Base-by-base conservation (phyloP, 2,113 vertebrate species). In the Myotis brandtii region DNA sequence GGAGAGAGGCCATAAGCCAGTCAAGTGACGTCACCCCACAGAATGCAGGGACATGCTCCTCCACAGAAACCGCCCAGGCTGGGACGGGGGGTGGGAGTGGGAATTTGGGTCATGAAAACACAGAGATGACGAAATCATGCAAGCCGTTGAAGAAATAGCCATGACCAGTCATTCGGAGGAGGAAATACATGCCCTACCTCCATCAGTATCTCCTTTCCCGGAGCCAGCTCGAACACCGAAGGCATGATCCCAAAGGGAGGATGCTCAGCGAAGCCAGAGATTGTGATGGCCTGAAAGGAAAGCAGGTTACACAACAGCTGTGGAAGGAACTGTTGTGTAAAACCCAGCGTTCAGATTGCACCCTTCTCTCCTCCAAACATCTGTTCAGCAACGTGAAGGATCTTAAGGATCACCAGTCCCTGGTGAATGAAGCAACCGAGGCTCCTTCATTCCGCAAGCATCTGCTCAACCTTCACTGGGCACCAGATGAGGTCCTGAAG, bases 181-280 rank as follows among this genome's bases (percentile, higher is more conserved):
- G 9, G 32, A 20, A 25, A 10, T 0, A 1, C 0, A 12, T 0
- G 3, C 14, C 23, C 96, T 86, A 99, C 99, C 99, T 99, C 98
- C 70, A 99, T 9, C 1, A 97, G 62, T 0, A 95, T 86, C 20
- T 97, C 95, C 89, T 99, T 98, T 16, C 99, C 99, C 0, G 99
- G 99, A 76, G 97, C 95, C 92, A 99, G 98, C 86, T 98, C 98
- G 94, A 99, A 99, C 95, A 97, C 88, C 0, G 98, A 98, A 0
- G 99, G 99, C 32, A 97, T 97, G 93, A 99, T 95, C 37, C 98
- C 98, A 98, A 99, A 99, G 0, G 99, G 99, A 23, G 98, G 98
- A 6, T 99, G 97, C 70, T 99, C 99, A 54, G 98, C 98, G 75
- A 99, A 99, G 89, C 98, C 98, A 5, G 34, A 25, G 64, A 88